Evolutionary conservation across 2,113 vertebrate genomes (phyloP).

Genomic region (Cairina moschata): DNA sequence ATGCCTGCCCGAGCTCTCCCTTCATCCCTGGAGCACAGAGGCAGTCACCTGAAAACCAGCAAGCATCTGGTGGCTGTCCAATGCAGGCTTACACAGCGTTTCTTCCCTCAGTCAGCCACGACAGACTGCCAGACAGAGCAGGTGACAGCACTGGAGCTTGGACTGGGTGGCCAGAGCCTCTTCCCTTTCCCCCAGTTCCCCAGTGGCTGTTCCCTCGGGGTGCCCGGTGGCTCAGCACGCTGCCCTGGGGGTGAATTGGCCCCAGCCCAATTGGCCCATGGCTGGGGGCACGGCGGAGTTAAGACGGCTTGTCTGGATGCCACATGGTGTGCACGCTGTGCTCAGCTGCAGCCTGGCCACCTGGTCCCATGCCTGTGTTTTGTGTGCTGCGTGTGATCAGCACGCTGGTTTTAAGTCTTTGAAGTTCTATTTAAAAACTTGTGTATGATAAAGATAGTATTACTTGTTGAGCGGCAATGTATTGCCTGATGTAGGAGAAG

Average conservation of each 20-base stretch:
- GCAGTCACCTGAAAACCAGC: neutral
- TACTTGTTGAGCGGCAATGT: neutral
- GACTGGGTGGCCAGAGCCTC: no score
- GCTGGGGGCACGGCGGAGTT: neutral
- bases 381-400: neutral
- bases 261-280: no score
- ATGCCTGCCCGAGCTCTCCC: neutral
- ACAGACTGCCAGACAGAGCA: no score
- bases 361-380: neutral
- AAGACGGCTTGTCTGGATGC: neutral
- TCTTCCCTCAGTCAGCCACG: neutral
- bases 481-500: neutral
- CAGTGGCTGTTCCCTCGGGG: no score
- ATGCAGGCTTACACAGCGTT: neutral
- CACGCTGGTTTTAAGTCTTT: neutral
- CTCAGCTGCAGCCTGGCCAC: neutral
- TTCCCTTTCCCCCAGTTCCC: no score
- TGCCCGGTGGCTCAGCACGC: no score
- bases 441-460: neutral
- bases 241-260: no score
- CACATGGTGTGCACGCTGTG: neutral
- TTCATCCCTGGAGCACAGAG: neutral
- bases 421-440: neutral
- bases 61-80: neutral
- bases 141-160: no score